Evolutionary conservation across 2,113 vertebrate genomes (phyloP).

Genomic region (Centropus unirufus): DNA sequence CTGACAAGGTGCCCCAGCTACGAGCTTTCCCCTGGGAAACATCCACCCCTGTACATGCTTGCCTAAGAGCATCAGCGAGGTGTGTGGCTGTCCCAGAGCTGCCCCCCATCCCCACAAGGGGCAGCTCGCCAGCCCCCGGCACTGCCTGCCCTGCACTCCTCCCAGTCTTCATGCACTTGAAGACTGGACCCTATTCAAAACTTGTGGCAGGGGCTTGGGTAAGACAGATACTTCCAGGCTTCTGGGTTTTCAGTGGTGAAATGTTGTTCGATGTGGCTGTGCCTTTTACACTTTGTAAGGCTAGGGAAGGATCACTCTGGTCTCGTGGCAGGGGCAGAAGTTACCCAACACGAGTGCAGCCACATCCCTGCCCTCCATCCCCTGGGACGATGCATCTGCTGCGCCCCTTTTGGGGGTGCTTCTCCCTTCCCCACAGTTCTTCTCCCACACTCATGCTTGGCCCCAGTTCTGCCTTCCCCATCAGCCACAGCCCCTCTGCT

Average conservation of each 20-base stretch:
- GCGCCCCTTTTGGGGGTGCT: background rate
- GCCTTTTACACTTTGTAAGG: background rate
- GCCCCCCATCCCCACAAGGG: background rate
- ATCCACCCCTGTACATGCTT: accelerated
- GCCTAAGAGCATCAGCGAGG: accelerated
- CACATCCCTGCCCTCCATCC: accelerated
- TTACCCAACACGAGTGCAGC: accelerated
- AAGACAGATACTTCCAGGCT: accelerated
- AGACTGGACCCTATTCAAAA: background rate
- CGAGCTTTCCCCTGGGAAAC: conserved; percentile 9
- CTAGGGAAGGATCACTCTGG: accelerated
- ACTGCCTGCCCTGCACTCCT: accelerated
- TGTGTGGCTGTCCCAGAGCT: accelerated
- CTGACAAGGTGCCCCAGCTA: conserved; percentile 18
- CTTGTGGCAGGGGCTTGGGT: accelerated
- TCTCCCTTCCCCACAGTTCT: accelerated
- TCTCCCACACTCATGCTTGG: accelerated
- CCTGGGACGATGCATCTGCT: accelerated
- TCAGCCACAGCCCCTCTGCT: background rate
- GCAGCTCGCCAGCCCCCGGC: background rate
- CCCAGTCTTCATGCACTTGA: background rate
- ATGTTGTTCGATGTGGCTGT: accelerated
- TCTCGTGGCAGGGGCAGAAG: accelerated
- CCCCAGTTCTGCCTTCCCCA: accelerated
- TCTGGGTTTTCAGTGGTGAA: accelerated